Evolutionary conservation across 2,113 vertebrate genomes (phyloP), one percentile per base, ranked within the genome.

Genomic region (Phalacrocorax aristotelis): DNA sequence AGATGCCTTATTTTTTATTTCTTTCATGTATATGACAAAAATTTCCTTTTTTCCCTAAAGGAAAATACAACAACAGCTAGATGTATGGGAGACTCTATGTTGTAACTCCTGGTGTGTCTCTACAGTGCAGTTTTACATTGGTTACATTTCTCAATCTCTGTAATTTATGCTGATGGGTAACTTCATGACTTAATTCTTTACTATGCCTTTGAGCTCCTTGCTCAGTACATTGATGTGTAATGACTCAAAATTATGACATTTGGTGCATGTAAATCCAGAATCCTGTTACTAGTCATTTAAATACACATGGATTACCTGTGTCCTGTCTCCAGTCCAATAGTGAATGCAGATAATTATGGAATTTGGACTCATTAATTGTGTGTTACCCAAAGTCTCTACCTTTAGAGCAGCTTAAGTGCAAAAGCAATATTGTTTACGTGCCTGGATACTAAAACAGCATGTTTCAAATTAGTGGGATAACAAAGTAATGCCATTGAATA

Each of bases 41-140:
- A 2, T 18, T 22, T 44, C 8, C 8, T 4, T 18, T 32, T 54
- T 69, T 27, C 0, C 0, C 4, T 0, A 36, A 29, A 82, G 20
- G 38, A 17, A 62, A 64, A 44, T 13, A 7, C 2, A 32, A 12
- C 19, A 11, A 60, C 2, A 49, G 21, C 32, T 36, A 25, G 44
- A 48, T 58, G 36, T 32, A 27, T 0, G 0, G 40, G n/a, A 13
- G 49, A 11, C 60, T 65, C 9, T 52, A 8, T 90, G 82, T 75
- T 2, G 23, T 83, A 85, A 90, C n/a, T 46, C 65, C 89, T 70
- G 60, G 64, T 2, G 0, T 15, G 58, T 25, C 70, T 85, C 40
- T 38, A 22, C 78, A 62, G 69, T 9, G 55, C 78, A 54, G 51
- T 75, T 96, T 95, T 55, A 66, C 57, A 54, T 34, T 0, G 2